phyloP scores from a whole-genome alignment of 1,140 invertebrate genomes.

The Akabosia matsudoensis region DNA sequence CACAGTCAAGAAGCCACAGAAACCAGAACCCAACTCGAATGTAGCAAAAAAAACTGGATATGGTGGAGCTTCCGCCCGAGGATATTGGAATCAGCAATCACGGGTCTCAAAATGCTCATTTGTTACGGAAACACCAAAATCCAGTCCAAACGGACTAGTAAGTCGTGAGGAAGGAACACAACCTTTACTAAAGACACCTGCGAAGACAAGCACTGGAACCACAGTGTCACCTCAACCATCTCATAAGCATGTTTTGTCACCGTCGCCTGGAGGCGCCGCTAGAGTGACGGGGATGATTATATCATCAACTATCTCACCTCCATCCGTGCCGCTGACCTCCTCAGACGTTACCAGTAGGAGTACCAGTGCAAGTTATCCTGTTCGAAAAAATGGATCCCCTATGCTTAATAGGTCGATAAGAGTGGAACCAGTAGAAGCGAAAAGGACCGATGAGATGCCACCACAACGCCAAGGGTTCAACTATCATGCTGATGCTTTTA shows the following conservation, averaged over 20 bases:
- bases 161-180: too few species aligned
- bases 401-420: background rate
- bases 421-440: slow-evolving; percentile 3
- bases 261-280: background rate
- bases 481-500: background rate
- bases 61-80: too few species aligned
- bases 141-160: too few species aligned
- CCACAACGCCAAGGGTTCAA: background rate
- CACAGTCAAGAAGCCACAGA: background rate
- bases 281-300: background rate
- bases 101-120: background rate
- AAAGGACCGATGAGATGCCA: background rate
- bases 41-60: slow-evolving; percentile 6
- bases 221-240: background rate
- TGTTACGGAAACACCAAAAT: background rate
- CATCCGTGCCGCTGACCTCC: background rate
- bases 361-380: background rate
- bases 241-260: background rate
- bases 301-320: background rate
- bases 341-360: background rate
- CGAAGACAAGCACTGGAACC: too few species aligned
- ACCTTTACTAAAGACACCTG: too few species aligned
- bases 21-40: background rate
- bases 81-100: too few species aligned
- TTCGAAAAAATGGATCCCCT: slow-evolving; percentile 6